Conservation (phyloP, 1,140 invertebrate species). For the Megalonaias nervosa region DNA sequence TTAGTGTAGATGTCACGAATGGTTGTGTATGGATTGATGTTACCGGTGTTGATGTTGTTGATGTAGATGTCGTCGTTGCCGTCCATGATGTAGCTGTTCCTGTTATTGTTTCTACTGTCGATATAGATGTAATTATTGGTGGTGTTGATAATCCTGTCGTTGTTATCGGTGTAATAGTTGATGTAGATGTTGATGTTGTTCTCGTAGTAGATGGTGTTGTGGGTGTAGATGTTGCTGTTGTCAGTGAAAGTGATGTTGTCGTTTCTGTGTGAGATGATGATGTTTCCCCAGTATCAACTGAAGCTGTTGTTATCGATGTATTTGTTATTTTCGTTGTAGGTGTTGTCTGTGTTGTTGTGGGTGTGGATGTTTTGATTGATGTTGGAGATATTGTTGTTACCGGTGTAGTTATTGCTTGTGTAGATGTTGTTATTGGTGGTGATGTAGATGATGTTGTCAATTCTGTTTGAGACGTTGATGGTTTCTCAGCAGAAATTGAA, state of each 20-base stretch:
- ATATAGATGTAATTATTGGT: constrained; percentile 2
- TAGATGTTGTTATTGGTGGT: not conserved
- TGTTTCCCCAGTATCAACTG: not conserved
- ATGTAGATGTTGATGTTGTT: not conserved
- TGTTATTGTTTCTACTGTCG: constrained; percentile 9
- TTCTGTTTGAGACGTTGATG: not conserved
- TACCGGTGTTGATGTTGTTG: not conserved
- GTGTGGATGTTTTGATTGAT: not conserved
- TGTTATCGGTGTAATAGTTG: constrained; percentile 7
- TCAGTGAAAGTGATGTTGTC: not conserved
- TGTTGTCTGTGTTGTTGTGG: not conserved
- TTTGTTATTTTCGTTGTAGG: not conserved
- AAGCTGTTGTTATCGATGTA: not conserved
- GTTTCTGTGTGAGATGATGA: not conserved
- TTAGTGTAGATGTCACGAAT: not conserved
- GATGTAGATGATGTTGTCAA: not conserved
- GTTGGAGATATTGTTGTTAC: not conserved
- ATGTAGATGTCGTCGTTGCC: constrained; percentile 7
- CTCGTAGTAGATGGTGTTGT: not conserved
- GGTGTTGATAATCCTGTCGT: constrained; percentile 1
- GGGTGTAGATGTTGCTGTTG: not conserved
- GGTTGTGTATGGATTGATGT: not conserved
- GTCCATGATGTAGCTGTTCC: constrained; percentile 7
- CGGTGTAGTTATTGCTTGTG: not conserved
- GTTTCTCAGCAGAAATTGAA: not conserved